A percentile compares a stretch with the other conserved stretches of the same genome.
These are phyloP conservation scores for Pipra filicauda DNA, from an alignment of 2,113 vertebrate genomes.

Conservation along the genomic window DNA sequence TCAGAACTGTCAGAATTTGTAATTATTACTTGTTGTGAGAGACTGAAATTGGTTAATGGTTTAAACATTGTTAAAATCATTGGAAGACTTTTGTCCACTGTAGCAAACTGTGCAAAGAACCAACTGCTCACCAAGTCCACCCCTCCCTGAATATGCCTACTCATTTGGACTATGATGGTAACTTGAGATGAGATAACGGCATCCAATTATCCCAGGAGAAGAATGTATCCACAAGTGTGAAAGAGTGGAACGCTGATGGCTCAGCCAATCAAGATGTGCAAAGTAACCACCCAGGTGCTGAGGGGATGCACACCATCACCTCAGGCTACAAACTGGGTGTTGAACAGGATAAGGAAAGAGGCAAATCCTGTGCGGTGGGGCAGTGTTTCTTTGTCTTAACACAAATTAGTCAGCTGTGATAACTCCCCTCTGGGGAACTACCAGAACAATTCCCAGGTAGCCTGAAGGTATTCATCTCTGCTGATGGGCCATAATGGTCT, in stretches of 20 bases:
- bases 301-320: not conserved
- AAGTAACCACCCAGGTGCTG: not conserved
- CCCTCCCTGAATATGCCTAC: not conserved
- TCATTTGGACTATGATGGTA: not conserved
- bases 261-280: not conserved
- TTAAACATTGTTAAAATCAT: not conserved
- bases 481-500: not conserved
- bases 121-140: not conserved
- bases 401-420: not conserved
- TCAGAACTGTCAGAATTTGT: not conserved
- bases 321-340: not conserved
- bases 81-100: not conserved
- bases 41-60: not conserved
- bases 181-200: not conserved
- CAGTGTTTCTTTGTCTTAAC: not conserved
- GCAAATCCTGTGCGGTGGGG: not conserved
- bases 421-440: not conserved
- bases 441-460: not conserved
- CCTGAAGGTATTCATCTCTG: not conserved
- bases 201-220: not conserved
- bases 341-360: not conserved
- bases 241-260: not conserved
- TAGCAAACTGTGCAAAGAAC: not conserved
- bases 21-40: not conserved
- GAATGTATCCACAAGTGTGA: not conserved